A percentile compares a stretch with the other conserved stretches of the same genome.
Evolutionary conservation across 1,140 invertebrate genomes (phyloP).

Genomic region (Lutraria rhynchaena): DNA sequence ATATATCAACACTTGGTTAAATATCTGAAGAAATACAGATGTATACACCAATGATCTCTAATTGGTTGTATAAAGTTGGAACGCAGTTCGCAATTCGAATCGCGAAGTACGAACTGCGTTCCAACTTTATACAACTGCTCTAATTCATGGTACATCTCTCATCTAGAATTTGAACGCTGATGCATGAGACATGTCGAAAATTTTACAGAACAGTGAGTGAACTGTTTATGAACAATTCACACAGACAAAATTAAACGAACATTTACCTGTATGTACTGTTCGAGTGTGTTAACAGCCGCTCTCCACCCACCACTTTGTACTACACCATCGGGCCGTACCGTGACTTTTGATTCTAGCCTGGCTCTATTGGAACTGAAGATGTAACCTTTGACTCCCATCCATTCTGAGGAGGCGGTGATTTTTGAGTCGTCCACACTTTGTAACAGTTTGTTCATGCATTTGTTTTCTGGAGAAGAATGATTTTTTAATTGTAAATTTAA

Average conservation of each 20-base stretch:
- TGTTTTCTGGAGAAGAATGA: conserved; percentile 2
- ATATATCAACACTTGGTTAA: too few relatives aligned
- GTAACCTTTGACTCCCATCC: conserved; percentile 27
- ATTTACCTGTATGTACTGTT: conserved; percentile 53
- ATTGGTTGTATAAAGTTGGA: too few relatives aligned
- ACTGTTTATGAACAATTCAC: background rate
- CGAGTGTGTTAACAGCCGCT: conserved; percentile 18
- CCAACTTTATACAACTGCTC: too few relatives aligned
- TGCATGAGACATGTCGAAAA: too few relatives aligned
- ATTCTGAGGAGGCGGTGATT: conserved; percentile 31
- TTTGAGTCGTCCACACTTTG: conserved; percentile 5
- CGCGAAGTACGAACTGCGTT: too few relatives aligned
- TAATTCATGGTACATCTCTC: too few relatives aligned
- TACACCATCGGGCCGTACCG: background rate
- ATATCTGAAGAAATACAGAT: too few relatives aligned
- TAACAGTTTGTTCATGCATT: conserved; percentile 5
- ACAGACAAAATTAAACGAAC: background rate
- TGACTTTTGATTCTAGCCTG: conserved; percentile 21
- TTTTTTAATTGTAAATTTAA: too few relatives aligned
- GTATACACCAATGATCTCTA: too few relatives aligned
- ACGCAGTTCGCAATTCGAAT: too few relatives aligned
- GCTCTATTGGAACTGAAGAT: conserved; percentile 42
- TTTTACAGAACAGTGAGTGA: background rate
- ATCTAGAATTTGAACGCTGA: too few relatives aligned
- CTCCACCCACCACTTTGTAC: conserved; percentile 49